A percentile compares a stretch with the other conserved stretches of the same genome.
Evolutionary conservation across 64 coral and sea anemone species (phyloP).

Genomic region (Exaiptasia diaphana): DNA sequence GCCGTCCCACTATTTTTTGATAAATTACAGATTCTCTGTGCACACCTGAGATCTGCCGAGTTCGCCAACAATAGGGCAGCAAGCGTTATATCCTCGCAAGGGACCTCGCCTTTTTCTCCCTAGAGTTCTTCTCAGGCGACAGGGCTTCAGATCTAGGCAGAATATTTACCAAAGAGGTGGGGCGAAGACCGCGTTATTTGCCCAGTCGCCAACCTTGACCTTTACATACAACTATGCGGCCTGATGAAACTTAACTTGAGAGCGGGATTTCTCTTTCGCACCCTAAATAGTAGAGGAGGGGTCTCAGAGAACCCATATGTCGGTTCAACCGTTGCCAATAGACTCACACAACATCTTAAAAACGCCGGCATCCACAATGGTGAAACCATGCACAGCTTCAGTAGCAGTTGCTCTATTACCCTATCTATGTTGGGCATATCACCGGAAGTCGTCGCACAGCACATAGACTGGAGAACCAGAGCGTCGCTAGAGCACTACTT

Average conservation of each 20-base stretch:
- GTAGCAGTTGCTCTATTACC: constrained; percentile 19
- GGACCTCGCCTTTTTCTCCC: constrained; percentile 50
- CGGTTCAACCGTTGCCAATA: neutral
- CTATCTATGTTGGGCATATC: neutral
- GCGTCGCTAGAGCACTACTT: neutral
- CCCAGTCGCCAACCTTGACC: constrained; percentile 23
- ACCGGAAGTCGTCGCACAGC: neutral
- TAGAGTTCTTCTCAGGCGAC: constrained; percentile 39
- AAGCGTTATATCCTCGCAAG: constrained; percentile 6
- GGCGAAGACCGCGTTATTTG: neutral
- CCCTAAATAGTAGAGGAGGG: neutral
- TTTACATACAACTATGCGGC: constrained; percentile 13
- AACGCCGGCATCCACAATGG: neutral
- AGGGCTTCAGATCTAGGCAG: constrained; percentile 25
- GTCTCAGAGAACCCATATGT: constrained; percentile 19
- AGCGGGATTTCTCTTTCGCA: constrained; percentile 33
- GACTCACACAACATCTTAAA: neutral
- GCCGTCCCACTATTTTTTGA: constrained; percentile 36
- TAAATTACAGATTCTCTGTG: neutral
- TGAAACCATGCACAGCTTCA: constrained; percentile 8
- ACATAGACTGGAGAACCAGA: neutral
- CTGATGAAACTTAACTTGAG: constrained; percentile 4
- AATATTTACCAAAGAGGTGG: constrained; percentile 18
- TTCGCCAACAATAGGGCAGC: neutral
- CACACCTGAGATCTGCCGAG: neutral